Evolutionary conservation across 2,113 vertebrate genomes (phyloP).

Genomic region (Acinonyx jubatus): DNA sequence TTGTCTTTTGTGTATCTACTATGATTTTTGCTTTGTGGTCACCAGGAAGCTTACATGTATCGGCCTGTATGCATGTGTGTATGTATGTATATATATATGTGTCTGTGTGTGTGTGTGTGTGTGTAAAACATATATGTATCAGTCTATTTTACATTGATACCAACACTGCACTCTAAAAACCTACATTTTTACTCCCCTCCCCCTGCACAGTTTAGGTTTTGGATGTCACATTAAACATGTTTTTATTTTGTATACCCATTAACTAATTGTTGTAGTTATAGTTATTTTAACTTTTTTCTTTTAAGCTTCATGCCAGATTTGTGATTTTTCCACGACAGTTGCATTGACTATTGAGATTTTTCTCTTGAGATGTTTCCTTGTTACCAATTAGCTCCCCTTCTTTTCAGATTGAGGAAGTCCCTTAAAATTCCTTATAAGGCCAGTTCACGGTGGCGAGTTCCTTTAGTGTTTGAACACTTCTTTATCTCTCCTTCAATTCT

Average conservation of each 20-base stretch:
- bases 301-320: neutral
- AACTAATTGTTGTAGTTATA: neutral
- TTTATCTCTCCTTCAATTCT: neutral
- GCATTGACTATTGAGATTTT: neutral
- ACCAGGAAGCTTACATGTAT: neutral
- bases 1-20: neutral
- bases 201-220: neutral
- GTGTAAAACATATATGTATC: too few relatives aligned
- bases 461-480: neutral
- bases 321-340: neutral
- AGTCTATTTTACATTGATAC: neutral
- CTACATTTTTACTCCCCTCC: neutral
- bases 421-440: neutral
- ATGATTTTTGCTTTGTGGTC: neutral
- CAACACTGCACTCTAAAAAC: neutral
- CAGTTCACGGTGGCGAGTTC: neutral
- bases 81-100: too few relatives aligned
- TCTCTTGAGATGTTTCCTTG: neutral
- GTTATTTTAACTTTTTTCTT: neutral
- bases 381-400: neutral
- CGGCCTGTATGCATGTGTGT: neutral
- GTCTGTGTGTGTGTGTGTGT: too few relatives aligned
- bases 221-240: neutral
- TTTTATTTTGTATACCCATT: neutral
- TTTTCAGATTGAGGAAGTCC: neutral